A percentile compares a stretch with the other conserved stretches of the same genome.
phyloP scores from a whole-genome alignment of 1,140 invertebrate species.

The Drosophila jambulina region DNA sequence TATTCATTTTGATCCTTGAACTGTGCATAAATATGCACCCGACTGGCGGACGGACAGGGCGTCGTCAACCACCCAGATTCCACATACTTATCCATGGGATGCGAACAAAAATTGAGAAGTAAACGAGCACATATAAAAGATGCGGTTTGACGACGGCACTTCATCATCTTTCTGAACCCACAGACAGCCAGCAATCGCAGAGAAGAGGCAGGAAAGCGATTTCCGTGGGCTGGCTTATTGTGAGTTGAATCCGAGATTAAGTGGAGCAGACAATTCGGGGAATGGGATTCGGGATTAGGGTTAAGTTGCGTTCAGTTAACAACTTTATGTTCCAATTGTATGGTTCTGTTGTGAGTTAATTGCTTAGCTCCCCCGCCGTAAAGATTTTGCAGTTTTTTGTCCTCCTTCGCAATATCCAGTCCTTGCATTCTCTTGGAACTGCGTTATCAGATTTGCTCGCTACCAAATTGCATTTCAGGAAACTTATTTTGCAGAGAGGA shows the following conservation, averaged over 20 bases:
- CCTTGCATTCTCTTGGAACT: slow-evolving; percentile 57
- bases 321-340: slow-evolving; percentile 18
- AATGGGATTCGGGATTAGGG: slow-evolving; percentile 8
- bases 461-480: slow-evolving; percentile 64
- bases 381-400: background rate
- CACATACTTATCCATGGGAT: slow-evolving; percentile 36
- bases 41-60: slow-evolving; percentile 8
- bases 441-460: slow-evolving; percentile 70
- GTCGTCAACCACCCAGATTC: slow-evolving; percentile 35
- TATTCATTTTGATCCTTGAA: slow-evolving; percentile 83
- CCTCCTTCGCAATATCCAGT: slow-evolving; percentile 34
- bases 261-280: background rate
- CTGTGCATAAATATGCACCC: slow-evolving; percentile 76
- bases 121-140: slow-evolving; percentile 15
- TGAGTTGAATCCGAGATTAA: slow-evolving; percentile 4
- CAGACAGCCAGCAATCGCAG: slow-evolving; percentile 10
- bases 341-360: slow-evolving; percentile 53
- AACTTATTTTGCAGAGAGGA: slow-evolving; percentile 64
- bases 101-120: slow-evolving; percentile 35
- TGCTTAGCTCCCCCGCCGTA: slow-evolving; percentile 25
- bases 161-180: slow-evolving; percentile 46
- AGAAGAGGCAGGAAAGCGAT: background rate
- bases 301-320: slow-evolving; percentile 45
- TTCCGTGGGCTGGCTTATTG: background rate
- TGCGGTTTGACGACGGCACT: slow-evolving; percentile 70